phyloP scores from a whole-genome alignment of 2,888 invertebrate species.

The Melieria picta region DNA sequence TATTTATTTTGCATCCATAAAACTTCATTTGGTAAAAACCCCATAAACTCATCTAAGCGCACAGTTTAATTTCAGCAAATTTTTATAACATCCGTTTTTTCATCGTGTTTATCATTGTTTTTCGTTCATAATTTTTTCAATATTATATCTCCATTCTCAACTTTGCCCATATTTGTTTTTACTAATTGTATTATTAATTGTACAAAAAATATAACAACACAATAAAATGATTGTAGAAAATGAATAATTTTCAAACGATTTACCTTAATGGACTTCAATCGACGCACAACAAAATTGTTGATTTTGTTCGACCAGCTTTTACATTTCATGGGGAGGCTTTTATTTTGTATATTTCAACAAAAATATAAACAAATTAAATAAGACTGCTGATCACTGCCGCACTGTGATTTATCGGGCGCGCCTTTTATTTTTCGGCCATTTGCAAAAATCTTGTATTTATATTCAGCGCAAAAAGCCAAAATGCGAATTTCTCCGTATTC shows the following conservation, averaged over 20 bases:
- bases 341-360: conserved; percentile 3
- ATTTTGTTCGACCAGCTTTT: conserved; percentile 66
- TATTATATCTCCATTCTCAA: too few relatives aligned
- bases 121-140: too few relatives aligned
- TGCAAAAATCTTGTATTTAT: conserved; percentile 8
- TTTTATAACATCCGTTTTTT: too few relatives aligned
- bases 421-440: conserved; percentile 14
- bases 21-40: too few relatives aligned
- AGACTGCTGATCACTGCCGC: conserved; percentile 1
- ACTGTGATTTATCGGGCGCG: neutral
- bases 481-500: neutral
- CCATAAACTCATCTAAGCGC: too few relatives aligned
- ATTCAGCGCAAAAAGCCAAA: neutral
- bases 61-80: too few relatives aligned
- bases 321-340: conserved; percentile 57
- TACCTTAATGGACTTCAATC: conserved; percentile 65
- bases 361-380: conserved; percentile 9
- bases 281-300: conserved; percentile 66
- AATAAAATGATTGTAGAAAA: too few relatives aligned
- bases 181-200: too few relatives aligned
- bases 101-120: too few relatives aligned
- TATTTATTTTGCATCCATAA: too few relatives aligned
- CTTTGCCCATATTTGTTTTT: too few relatives aligned
- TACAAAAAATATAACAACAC: too few relatives aligned
- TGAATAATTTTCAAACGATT: conserved; percentile 30